A percentile compares a stretch with the other conserved stretches of the same genome.
Evolutionary conservation across 1,140 invertebrate genomes (phyloP).

Genomic region (Drosophila orosa): DNA sequence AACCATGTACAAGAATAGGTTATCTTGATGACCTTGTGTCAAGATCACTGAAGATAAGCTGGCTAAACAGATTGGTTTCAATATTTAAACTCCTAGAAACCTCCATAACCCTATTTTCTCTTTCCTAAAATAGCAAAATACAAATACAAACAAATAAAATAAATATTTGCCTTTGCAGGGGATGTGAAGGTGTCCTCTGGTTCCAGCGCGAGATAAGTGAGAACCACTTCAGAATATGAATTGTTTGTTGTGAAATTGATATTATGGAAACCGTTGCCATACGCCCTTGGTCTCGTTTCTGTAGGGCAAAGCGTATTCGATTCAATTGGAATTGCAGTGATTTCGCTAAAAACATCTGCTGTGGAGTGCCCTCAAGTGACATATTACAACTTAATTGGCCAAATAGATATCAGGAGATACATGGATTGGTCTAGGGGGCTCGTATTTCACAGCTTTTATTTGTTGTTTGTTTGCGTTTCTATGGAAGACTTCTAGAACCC

Average conservation of each 20-base stretch:
- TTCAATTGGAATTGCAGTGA: conserved; percentile 1
- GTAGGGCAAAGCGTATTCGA: conserved; percentile 32
- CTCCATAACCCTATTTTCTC: background rate
- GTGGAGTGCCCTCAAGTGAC: conserved; percentile 4
- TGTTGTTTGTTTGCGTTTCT: conserved; percentile 1
- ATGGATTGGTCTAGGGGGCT: conserved; percentile 7
- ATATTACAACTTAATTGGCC: conserved; percentile 24
- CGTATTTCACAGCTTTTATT: conserved; percentile 13
- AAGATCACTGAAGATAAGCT: conserved; percentile 1
- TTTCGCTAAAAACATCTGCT: conserved; percentile 8
- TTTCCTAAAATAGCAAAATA: background rate
- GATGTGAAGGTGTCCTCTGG: conserved; percentile 6
- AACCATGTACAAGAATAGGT: background rate
- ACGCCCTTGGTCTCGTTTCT: conserved; percentile 30
- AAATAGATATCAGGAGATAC: conserved; percentile 19
- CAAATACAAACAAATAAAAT: background rate
- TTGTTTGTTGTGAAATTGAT: conserved; percentile 39
- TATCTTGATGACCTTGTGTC: background rate
- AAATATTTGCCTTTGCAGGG: conserved; percentile 14
- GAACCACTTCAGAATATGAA: conserved; percentile 21
- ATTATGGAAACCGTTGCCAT: background rate
- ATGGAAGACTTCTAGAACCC: conserved; percentile 25
- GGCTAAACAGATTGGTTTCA: background rate
- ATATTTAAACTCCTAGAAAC: background rate
- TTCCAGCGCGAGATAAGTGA: conserved; percentile 28